Base-by-base conservation (phyloP, 2,113 vertebrate genomes). In the Saguinus imperator region DNA sequence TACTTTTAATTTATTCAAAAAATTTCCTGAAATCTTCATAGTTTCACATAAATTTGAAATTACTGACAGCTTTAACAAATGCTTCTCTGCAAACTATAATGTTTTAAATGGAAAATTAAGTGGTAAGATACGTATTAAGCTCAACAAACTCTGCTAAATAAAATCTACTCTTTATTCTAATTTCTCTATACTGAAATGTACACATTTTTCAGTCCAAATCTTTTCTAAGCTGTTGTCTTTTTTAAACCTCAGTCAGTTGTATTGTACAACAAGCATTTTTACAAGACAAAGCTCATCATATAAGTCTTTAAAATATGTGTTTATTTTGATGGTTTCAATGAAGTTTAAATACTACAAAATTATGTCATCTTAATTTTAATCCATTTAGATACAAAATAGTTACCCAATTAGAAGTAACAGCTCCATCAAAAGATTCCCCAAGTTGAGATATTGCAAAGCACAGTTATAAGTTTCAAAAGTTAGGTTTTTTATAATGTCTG, bases 41-140 rank as follows among this genome's bases (percentile, higher is more conserved):
- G 64, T 68, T 87, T 64, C 61, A 3, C 45, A 70, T 88, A 64
- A 58, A 87, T 90, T 81, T 93, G 79, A 85, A 93, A 88, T 76
- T 55, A 50, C 25, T 80, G 48, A 32, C 32, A 86, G 25, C 14
- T 87, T 91, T 61, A 94, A 40, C 0, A 35, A 72, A 40, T 57
- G 43, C 37, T 58, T 75, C 3, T 77, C 16, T 84, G 6, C 14
- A 84, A 37, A 80, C n/a, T 70, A 32, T 86, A 37, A 35, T 79
- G 18, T 86, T 43, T 93, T 72, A 85, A 92, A 81, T 75, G 35
- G 73, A 87, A 90, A 43, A 27, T n/a, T 66, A 94, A 89, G 5
- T 88, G 17, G 3, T 72, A 3, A 80, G 7, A 2, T 45, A 55
- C 6, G 12, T 82, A 73, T 29, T 83, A 87, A 48, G 10, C 27